Evolutionary conservation across 2,888 invertebrate genomes (phyloP).

Genomic region (Diaperis boleti): DNA sequence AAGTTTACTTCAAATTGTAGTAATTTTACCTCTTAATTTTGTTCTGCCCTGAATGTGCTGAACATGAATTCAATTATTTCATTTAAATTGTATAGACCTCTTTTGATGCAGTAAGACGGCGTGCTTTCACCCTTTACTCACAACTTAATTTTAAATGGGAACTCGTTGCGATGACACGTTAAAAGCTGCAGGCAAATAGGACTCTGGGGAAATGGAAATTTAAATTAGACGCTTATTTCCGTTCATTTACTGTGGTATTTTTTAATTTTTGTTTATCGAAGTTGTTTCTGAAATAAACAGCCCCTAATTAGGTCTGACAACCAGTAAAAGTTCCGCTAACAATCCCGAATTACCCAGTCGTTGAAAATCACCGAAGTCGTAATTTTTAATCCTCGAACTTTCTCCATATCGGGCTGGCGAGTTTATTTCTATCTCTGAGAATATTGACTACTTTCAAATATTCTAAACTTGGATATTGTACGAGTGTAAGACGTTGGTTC

Average conservation of each 20-base stretch:
- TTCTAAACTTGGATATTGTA: neutral
- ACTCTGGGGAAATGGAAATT: neutral
- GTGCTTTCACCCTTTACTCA: slow-evolving; percentile 10
- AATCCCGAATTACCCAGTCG: too few relatives aligned
- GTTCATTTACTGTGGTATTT: neutral
- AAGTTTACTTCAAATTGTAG: too few relatives aligned
- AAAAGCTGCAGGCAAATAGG: neutral
- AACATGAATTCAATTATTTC: neutral
- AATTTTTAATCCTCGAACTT: neutral
- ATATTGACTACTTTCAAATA: neutral
- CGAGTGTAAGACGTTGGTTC: neutral
- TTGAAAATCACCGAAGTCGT: neutral
- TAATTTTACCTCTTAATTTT: neutral
- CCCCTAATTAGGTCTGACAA: too few relatives aligned
- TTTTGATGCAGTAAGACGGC: neutral
- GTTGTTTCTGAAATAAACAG: too few relatives aligned
- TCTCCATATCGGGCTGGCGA: neutral
- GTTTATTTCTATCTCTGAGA: neutral
- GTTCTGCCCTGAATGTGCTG: slow-evolving; percentile 8
- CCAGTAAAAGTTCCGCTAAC: too few relatives aligned
- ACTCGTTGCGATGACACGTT: slow-evolving; percentile 5
- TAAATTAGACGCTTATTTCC: neutral
- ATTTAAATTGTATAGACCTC: neutral
- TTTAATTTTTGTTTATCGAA: too few relatives aligned
- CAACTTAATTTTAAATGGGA: slow-evolving; percentile 7